Evolutionary conservation across 2,797 vertebrate species (phyloP).

Genomic region (Amblyopsis hoosieri): DNA sequence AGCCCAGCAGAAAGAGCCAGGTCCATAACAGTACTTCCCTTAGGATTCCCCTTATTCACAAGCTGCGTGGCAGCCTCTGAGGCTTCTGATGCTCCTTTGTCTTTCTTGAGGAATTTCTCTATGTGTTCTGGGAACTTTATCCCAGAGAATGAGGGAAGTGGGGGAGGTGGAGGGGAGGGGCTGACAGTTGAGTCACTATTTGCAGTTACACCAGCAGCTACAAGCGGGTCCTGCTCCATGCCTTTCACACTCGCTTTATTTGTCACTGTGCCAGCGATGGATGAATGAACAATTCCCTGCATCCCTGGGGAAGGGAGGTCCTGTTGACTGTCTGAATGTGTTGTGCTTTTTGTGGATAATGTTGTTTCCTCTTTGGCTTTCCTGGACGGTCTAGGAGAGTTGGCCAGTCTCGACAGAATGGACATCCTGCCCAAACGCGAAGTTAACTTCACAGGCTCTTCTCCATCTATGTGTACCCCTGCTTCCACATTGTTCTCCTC

Average conservation of each 20-base stretch:
- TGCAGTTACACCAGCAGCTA: conserved; percentile 30
- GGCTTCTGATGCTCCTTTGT: conserved; percentile 55
- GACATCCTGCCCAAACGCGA: conserved; percentile 89
- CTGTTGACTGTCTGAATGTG: conserved; percentile 30
- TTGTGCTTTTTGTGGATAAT: conserved; percentile 22
- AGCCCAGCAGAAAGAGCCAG: conserved; percentile 18
- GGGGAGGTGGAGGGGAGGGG: conserved; percentile 47
- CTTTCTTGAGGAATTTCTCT: conserved; percentile 80
- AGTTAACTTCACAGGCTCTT: conserved; percentile 73
- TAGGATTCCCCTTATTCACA: conserved; percentile 25
- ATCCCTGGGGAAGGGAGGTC: conserved; percentile 20
- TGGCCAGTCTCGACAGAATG: conserved; percentile 87
- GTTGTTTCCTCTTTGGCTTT: conserved; percentile 49
- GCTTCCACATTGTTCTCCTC: conserved; percentile 43
- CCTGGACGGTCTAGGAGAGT: conserved; percentile 54
- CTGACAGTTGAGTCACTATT: conserved; percentile 49
- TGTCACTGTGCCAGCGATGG: conserved; percentile 36
- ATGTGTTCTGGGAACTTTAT: conserved; percentile 77
- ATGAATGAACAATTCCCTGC: conserved; percentile 21
- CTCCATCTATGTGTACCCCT: conserved; percentile 56
- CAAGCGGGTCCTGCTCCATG: conserved; percentile 26
- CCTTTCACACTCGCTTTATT: conserved; percentile 29
- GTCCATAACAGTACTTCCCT: conserved; percentile 48
- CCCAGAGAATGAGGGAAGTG: conserved; percentile 69
- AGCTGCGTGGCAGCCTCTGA: conserved; percentile 14